Conservation (phyloP, 2,888 invertebrate genomes). For the Erebia aethiops region DNA sequence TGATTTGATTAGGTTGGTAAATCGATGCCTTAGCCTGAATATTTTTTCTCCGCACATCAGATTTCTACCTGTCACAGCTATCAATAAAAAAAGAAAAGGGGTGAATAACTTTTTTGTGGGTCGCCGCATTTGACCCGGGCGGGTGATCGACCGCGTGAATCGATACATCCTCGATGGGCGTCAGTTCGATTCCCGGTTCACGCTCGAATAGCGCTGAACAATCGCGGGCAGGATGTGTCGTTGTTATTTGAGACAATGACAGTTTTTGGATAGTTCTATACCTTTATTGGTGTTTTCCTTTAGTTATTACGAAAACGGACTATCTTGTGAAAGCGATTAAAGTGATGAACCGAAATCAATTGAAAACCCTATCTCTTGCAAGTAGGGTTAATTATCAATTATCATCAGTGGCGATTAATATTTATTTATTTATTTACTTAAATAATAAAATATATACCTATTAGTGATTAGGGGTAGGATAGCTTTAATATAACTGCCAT, state of each 20-base stretch:
- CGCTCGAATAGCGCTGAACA: conserved; percentile 44
- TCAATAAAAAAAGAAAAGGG: not conserved
- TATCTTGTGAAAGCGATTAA: no score
- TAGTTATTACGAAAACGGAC: not conserved
- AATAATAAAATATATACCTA: no score
- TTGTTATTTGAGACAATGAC: conserved; percentile 39
- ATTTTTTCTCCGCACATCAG: not conserved
- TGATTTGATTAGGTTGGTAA: no score
- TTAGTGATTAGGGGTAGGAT: no score
- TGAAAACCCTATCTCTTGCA: no score
- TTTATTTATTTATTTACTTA: no score
- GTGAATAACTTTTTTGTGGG: conserved; percentile 25
- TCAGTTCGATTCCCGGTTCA: conserved; percentile 48
- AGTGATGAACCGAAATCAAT: no score
- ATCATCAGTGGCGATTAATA: no score
- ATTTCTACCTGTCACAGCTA: not conserved
- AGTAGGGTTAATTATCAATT: no score
- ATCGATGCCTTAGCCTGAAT: no score
- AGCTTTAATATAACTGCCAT: no score
- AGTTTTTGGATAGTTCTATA: conserved; percentile 16
- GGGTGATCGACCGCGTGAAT: conserved; percentile 40
- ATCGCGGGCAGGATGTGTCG: conserved; percentile 42
- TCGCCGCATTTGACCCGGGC: conserved; percentile 28
- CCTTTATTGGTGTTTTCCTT: conserved; percentile 1
- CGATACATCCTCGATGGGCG: conserved; percentile 41